Evolutionary conservation across 2,113 vertebrate species (phyloP).

Genomic region (Labeo catla): DNA sequence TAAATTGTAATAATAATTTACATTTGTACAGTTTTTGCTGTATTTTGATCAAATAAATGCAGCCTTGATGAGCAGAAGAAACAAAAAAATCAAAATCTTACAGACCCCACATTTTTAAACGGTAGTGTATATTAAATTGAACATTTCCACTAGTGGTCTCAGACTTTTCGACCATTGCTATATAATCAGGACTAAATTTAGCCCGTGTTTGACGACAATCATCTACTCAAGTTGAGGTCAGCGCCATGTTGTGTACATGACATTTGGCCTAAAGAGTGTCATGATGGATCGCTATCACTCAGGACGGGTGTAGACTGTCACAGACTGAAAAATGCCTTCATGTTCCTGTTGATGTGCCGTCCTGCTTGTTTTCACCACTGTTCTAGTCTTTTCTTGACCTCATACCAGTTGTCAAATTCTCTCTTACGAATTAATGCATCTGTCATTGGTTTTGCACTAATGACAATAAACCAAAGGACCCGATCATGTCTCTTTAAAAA

Average conservation of each 20-base stretch:
- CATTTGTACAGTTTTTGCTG: neutral
- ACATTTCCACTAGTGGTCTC: neutral
- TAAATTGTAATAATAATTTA: neutral
- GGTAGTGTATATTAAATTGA: neutral
- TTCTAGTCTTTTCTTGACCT: neutral
- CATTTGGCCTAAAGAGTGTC: neutral
- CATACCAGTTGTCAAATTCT: conserved; percentile 1
- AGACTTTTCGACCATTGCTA: neutral
- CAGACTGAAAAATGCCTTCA: neutral
- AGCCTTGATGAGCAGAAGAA: neutral
- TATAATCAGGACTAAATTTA: conserved; percentile 29
- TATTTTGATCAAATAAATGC: neutral
- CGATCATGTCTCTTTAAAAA: neutral
- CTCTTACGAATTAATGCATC: neutral
- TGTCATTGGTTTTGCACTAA: neutral
- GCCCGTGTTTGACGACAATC: neutral
- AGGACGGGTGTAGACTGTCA: neutral
- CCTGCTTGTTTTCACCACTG: neutral
- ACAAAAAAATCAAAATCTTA: neutral
- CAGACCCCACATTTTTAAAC: neutral
- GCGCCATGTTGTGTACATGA: neutral
- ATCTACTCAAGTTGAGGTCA: conserved; percentile 7
- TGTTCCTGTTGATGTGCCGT: neutral
- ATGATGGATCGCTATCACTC: neutral
- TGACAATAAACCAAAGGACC: neutral